A percentile compares a stretch with the other conserved stretches of the same genome.
phyloP scores from a whole-genome alignment of 1,140 invertebrate species.

The Spodoptera frugiperda region DNA sequence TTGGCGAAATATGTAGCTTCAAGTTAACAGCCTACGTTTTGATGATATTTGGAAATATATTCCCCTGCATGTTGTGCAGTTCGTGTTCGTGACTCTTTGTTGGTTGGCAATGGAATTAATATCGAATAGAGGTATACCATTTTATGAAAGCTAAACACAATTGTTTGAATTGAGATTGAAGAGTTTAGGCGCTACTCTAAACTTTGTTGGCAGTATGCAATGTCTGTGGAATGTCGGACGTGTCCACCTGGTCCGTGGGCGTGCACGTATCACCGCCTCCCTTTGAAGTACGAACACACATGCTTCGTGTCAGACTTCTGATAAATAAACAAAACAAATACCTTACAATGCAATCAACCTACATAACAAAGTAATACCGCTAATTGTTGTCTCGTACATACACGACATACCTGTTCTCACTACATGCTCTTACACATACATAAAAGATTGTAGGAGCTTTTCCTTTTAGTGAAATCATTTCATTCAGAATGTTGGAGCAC shows the following conservation, averaged over 20 bases:
- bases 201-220: slow-evolving; percentile 67
- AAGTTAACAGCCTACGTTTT: slow-evolving; percentile 41
- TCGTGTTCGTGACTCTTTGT: slow-evolving; percentile 5
- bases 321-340: slow-evolving; percentile 56
- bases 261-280: slow-evolving; percentile 57
- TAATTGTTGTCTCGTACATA: slow-evolving; percentile 49
- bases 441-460: no score
- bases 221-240: slow-evolving; percentile 63
- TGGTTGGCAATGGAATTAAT: background rate
- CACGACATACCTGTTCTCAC: slow-evolving; percentile 12
- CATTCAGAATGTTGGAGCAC: background rate
- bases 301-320: slow-evolving; percentile 45
- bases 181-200: slow-evolving; percentile 45
- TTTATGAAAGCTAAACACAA: background rate
- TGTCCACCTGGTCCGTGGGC: slow-evolving; percentile 74
- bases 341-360: slow-evolving; percentile 58
- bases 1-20: slow-evolving; percentile 65
- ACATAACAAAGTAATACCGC: slow-evolving; percentile 52
- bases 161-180: background rate
- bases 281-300: slow-evolving; percentile 61
- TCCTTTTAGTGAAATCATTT: no score
- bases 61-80: slow-evolving; percentile 1
- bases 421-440: no score
- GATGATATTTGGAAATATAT: slow-evolving; percentile 27
- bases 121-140: background rate